Evolutionary conservation across 2,888 invertebrate genomes (phyloP).

Genomic region (Brachyopa scutellaris): DNA sequence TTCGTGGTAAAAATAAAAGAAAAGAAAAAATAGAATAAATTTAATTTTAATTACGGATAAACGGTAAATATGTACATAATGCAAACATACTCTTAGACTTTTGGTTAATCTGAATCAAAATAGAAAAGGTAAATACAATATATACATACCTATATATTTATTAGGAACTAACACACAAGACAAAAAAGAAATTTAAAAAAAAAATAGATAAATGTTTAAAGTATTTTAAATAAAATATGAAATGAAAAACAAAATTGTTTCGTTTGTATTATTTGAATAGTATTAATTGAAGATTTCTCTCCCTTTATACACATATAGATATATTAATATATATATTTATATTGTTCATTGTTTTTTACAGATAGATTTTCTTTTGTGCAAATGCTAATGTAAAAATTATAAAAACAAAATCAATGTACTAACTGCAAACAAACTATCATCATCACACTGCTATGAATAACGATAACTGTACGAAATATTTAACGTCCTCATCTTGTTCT

Average conservation of each 20-base stretch:
- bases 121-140: conserved; percentile 51
- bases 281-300: conserved; percentile 65
- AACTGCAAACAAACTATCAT: conserved; percentile 42
- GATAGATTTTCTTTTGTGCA: conserved; percentile 60
- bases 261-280: conserved; percentile 68
- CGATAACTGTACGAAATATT: conserved; percentile 58
- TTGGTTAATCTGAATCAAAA: conserved; percentile 55
- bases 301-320: conserved; percentile 42
- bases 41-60: conserved; percentile 28
- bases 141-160: conserved; percentile 54
- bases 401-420: conserved; percentile 38
- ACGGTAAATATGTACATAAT: conserved; percentile 49
- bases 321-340: conserved; percentile 59
- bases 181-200: conserved; percentile 30
- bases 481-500: conserved; percentile 72
- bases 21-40: conserved; percentile 35
- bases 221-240: conserved; percentile 62
- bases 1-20: conserved; percentile 46
- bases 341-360: conserved; percentile 69
- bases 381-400: conserved; percentile 62
- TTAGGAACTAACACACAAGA: conserved; percentile 63
- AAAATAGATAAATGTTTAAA: conserved; percentile 70
- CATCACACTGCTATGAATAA: conserved; percentile 62
- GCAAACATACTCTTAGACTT: conserved; percentile 56
- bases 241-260: conserved; percentile 49